Percentiles rank a stretch among this genome's conserved stretches.
phyloP scores from a whole-genome alignment of 2,113 vertebrate species.

The Hemicordylus capensis region DNA sequence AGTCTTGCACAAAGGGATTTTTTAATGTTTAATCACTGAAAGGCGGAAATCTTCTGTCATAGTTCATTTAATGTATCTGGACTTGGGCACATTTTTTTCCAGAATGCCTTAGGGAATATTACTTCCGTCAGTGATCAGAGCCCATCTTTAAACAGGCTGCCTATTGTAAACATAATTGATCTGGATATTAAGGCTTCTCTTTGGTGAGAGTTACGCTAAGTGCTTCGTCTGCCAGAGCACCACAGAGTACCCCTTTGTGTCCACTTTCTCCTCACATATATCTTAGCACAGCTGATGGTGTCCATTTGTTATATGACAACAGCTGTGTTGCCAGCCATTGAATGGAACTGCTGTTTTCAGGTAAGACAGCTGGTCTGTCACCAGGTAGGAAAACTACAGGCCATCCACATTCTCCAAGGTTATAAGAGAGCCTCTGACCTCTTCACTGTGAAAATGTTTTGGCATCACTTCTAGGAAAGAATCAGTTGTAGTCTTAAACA shows the following conservation, averaged over 20 bases:
- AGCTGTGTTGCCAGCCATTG: conserved; percentile 78
- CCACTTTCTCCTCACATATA: conserved; percentile 51
- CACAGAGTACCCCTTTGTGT: conserved; percentile 79
- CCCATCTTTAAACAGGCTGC: conserved; percentile 68
- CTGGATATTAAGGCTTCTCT: conserved; percentile 57
- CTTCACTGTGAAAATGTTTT: not conserved
- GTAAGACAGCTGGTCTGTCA: conserved; percentile 80
- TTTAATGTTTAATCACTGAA: not conserved
- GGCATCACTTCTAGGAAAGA: not conserved
- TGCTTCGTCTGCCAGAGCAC: conserved; percentile 66
- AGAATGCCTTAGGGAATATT: conserved; percentile 49
- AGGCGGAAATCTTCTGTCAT: not conserved
- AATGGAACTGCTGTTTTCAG: conserved; percentile 80
- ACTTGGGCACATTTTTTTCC: not conserved
- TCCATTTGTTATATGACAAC: conserved; percentile 80
- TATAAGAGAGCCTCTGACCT: conserved; percentile 20
- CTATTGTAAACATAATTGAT: conserved; percentile 65
- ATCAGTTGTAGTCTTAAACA: not conserved
- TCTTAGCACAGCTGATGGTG: conserved; percentile 81
- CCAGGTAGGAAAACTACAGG: conserved; percentile 69
- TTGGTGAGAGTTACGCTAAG: conserved; percentile 62
- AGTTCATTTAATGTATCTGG: conserved; percentile 49
- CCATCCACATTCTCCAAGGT: conserved; percentile 1
- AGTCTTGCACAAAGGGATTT: not conserved
- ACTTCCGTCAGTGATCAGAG: conserved; percentile 49